A percentile compares a stretch with the other conserved stretches of the same genome.
These are phyloP conservation scores for Antennarius maculatus DNA, from an alignment of 2,797 vertebrate genomes.

Conservation along the genomic window DNA sequence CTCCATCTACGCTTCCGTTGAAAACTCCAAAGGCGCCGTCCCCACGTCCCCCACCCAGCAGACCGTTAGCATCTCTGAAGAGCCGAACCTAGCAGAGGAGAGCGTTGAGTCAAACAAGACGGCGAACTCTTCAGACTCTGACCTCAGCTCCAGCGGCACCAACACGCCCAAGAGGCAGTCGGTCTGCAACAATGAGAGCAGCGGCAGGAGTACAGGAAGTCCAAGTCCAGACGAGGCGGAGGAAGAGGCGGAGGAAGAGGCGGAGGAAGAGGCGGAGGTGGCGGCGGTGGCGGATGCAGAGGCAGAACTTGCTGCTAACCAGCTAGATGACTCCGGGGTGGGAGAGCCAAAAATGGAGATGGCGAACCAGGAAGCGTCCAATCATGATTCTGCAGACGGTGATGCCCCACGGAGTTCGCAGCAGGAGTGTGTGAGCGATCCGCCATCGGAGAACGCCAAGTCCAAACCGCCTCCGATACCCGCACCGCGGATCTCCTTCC, in stretches of 20 bases:
- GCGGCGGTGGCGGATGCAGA: background rate
- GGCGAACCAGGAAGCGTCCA: slow-evolving; percentile 32
- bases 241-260: background rate
- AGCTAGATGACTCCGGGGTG: slow-evolving; percentile 55
- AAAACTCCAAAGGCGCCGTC: slow-evolving; percentile 52
- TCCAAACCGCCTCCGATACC: slow-evolving; percentile 61
- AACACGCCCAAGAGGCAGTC: slow-evolving; percentile 71
- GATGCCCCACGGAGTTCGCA: slow-evolving; percentile 29
- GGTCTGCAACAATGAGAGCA: slow-evolving; percentile 52
- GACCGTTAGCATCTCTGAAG: slow-evolving; percentile 42
- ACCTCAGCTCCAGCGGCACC: slow-evolving; percentile 66
- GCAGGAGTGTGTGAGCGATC: slow-evolving; percentile 22
- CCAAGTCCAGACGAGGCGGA: slow-evolving; percentile 30
- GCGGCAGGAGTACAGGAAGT: slow-evolving; percentile 28
- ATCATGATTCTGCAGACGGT: slow-evolving; percentile 35
- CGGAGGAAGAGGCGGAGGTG: background rate
- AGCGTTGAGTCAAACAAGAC: slow-evolving; percentile 41
- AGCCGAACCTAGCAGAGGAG: slow-evolving; percentile 28
- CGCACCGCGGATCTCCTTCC: slow-evolving; percentile 64
- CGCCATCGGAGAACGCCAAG: slow-evolving; percentile 20
- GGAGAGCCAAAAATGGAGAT: slow-evolving; percentile 46
- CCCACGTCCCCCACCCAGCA: slow-evolving; percentile 23
- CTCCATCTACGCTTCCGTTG: slow-evolving; percentile 50
- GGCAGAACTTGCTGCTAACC: slow-evolving; percentile 19
- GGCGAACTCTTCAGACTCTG: slow-evolving; percentile 67